Evolutionary conservation across 2,888 invertebrate genomes (phyloP).

Genomic region (Xestia rhomboidea): DNA sequence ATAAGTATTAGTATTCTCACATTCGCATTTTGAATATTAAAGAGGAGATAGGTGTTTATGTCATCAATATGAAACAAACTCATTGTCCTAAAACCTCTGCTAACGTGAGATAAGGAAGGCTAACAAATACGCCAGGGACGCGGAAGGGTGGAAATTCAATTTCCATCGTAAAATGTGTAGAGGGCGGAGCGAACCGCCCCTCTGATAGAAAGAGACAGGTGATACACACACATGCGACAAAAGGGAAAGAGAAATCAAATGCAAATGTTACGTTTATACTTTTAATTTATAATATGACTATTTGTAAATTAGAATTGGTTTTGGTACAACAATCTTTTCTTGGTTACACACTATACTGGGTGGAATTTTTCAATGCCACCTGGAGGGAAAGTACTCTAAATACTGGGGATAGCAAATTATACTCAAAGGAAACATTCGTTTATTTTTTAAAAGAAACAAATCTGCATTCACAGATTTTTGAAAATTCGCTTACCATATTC

Average conservation of each 20-base stretch:
- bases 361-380: too few species aligned
- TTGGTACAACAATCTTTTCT: not conserved
- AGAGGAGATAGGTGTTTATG: not conserved
- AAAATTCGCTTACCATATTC: too few species aligned
- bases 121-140: slow-evolving; percentile 16
- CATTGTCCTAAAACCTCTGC: slow-evolving; percentile 23
- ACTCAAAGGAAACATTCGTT: too few species aligned
- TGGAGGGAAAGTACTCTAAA: too few species aligned
- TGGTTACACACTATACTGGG: not conserved
- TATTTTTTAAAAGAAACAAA: too few species aligned
- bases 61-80: not conserved
- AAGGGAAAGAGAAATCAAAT: slow-evolving; percentile 42
- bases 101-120: slow-evolving; percentile 44
- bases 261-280: not conserved
- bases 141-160: slow-evolving; percentile 50
- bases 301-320: not conserved
- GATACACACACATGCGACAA: not conserved
- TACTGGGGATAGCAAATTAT: too few species aligned
- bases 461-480: too few species aligned
- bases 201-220: slow-evolving; percentile 16
- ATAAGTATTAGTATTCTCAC: not conserved
- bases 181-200: slow-evolving; percentile 55
- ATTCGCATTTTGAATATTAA: not conserved
- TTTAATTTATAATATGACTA: not conserved
- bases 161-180: not conserved